Evolutionary conservation across 2,113 vertebrate genomes (phyloP).

Genomic region (Paramormyrops kingsleyae): DNA sequence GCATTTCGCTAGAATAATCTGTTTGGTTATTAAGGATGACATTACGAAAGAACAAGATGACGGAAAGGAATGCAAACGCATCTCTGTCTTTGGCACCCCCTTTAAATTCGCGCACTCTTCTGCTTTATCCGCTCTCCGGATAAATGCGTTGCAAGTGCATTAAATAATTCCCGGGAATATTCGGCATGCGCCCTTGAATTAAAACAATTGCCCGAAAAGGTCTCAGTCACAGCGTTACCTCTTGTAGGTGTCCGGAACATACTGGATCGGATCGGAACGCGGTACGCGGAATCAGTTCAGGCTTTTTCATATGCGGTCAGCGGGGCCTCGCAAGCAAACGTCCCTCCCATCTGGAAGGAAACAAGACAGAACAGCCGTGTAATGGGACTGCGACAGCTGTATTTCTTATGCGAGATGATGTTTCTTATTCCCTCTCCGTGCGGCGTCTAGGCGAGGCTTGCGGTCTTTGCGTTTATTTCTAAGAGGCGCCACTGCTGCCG

Average conservation of each 20-base stretch:
- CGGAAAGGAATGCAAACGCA: conserved; percentile 3
- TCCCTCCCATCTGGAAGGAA: conserved; percentile 1
- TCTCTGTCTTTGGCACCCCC: not conserved
- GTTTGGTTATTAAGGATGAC: not conserved
- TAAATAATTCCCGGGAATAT: not conserved
- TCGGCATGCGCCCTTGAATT: not conserved
- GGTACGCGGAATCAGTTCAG: not conserved
- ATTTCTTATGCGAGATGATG: not conserved
- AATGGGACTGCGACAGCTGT: not conserved
- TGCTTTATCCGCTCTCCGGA: not conserved
- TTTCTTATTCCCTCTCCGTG: not conserved
- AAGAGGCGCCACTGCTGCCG: not conserved
- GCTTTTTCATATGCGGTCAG: not conserved
- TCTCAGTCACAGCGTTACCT: not conserved
- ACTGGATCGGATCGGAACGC: not conserved
- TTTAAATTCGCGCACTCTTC: not conserved
- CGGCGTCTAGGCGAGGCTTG: not conserved
- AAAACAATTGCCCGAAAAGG: not conserved
- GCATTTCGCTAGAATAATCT: not conserved
- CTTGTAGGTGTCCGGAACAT: not conserved
- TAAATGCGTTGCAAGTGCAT: not conserved
- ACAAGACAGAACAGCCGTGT: not conserved
- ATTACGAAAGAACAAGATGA: conserved; percentile 1
- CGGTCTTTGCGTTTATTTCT: not conserved
- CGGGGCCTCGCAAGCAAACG: not conserved